Conservation (phyloP, 2,888 invertebrate species). For the Coremacera marginata region DNA sequence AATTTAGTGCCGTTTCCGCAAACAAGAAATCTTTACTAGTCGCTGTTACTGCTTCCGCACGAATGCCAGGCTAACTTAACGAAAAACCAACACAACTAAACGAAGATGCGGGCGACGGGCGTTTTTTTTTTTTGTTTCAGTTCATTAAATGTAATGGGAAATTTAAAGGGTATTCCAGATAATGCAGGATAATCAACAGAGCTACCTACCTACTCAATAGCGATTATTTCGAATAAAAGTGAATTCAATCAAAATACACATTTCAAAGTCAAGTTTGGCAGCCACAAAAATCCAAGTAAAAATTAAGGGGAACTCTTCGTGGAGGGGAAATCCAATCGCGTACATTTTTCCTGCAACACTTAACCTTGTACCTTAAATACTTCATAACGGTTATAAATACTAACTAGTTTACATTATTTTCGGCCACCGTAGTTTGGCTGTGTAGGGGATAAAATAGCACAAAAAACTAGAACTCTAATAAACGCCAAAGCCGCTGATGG, state of each 20-base stretch:
- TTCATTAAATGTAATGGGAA: background rate
- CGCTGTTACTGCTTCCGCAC: conserved; percentile 48
- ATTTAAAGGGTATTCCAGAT: background rate
- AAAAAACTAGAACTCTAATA: background rate
- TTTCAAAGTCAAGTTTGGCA: no score
- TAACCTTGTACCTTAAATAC: no score
- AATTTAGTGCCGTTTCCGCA: conserved; percentile 39
- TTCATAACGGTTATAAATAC: no score
- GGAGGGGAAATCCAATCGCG: background rate
- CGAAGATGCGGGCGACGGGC: background rate
- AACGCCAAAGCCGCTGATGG: no score
- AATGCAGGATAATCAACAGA: background rate
- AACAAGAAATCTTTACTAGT: conserved; percentile 45
- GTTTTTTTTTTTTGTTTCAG: background rate
- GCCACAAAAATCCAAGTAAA: no score
- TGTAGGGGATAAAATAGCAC: background rate
- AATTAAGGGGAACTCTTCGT: no score
- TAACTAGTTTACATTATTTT: no score
- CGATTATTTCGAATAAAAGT: background rate
- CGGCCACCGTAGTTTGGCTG: no score
- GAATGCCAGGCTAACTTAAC: conserved; percentile 51
- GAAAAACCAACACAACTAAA: conserved; percentile 37
- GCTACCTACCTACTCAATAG: background rate
- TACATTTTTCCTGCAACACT: background rate
- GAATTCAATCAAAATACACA: background rate